These are phyloP conservation scores for Antheraea assamensis DNA, from an alignment of 2,888 invertebrate species.

Conservation along the genomic window DNA sequence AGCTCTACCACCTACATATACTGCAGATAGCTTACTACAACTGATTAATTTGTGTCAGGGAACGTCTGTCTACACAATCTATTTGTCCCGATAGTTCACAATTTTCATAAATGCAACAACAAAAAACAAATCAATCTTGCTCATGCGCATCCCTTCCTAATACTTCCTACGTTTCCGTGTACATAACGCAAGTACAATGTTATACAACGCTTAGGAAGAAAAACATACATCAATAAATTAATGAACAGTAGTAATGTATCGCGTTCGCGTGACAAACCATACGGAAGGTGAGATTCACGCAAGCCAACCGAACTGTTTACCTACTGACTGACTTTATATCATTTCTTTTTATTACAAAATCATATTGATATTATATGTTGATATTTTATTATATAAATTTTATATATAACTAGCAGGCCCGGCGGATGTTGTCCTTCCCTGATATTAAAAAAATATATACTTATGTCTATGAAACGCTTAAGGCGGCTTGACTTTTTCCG, in stretches of 20 bases:
- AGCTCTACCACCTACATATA: no score
- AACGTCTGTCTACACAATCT: background rate
- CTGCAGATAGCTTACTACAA: no score
- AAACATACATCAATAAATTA: slow-evolving; percentile 1
- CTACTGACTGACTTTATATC: slow-evolving; percentile 21
- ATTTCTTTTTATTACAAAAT: background rate
- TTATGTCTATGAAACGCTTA: no score
- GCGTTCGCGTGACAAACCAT: slow-evolving; percentile 18
- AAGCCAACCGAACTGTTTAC: slow-evolving; percentile 17
- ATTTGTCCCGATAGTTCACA: no score
- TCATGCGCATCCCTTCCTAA: slow-evolving; percentile 5
- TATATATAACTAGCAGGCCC: no score
- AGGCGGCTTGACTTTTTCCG: no score
- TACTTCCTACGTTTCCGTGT: slow-evolving; percentile 18
- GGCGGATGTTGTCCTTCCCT: no score
- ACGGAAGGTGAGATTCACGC: slow-evolving; percentile 16
- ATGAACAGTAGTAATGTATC: slow-evolving; percentile 13
- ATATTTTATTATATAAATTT: no score
- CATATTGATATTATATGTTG: background rate
- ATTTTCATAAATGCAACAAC: no score
- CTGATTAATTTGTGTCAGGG: background rate
- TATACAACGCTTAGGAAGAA: slow-evolving; percentile 23
- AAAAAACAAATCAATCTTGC: background rate
- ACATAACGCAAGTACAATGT: slow-evolving; percentile 18
- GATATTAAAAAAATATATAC: no score